Base-by-base conservation (phyloP, 2,797 vertebrate genomes). In the Liparis tanakae region DNA sequence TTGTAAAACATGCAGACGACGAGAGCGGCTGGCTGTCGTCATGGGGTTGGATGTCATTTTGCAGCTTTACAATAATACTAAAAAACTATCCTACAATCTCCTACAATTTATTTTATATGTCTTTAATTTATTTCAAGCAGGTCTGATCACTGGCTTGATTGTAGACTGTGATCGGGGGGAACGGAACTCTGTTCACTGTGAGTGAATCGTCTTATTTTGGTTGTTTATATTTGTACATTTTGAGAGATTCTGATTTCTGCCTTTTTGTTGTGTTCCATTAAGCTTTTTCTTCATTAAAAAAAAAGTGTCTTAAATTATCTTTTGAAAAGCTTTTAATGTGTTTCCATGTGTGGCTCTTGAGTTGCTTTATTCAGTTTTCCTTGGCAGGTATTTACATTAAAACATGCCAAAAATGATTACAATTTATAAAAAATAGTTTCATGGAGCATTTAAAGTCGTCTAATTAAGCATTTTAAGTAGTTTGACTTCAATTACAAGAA, bases 141-240 rank as follows among this genome's bases (percentile, higher is more conserved):
- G 12, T 54, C 10, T 66, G 41, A 43, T 41, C 37, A 50, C 15
- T 41, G 14, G 0, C 10, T 8, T 34, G 62, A 44, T 36, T 22
- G 18, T 33, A 44, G 70, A 9, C 2, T 15, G 12, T 34, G 66
- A 67, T 65, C 25, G 25, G 25, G 25, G 25, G 25, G n/a, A n/a
- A n/a, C n/a, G n/a, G n/a, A 18, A n/a, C 9, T 41, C 0, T 3
- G 4, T 12, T 41, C 7, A 22, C 34, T 71, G 53, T 71, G 53
- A 66, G 7, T 5, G 4, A 37, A 51, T 66, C 3, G 68, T 61
- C 20, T 15, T 51, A 37, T 74, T 76, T 65, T 13, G 51, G 2
- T 61, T 80, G 67, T 82, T 79, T 70, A 57, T 66, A 57, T 60
- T 10, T 85, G 59, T 79, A 67, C 1, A 73, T 78, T 67, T 51